Percentiles rank a stretch among this genome's conserved stretches.
phyloP scores from a whole-genome alignment of 2,113 vertebrate species.

The Raphicerus campestris region DNA sequence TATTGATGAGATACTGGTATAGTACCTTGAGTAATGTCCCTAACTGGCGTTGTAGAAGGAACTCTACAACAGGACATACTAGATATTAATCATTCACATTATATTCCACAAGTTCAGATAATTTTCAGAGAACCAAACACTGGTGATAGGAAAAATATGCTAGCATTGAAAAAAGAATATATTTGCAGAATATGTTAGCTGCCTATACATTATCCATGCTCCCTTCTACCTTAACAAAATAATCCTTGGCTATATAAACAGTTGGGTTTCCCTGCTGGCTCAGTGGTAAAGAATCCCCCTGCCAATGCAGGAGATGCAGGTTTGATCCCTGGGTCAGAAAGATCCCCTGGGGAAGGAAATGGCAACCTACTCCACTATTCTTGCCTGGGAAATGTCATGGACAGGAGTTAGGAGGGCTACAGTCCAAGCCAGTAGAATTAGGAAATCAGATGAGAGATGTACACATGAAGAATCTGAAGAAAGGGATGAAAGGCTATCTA shows the following conservation, averaged over 20 bases:
- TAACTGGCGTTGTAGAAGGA: neutral
- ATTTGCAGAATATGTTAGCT: neutral
- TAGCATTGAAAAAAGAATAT: neutral
- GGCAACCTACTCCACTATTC: neutral
- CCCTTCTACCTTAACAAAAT: neutral
- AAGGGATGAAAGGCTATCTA: neutral
- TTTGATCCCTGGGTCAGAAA: neutral
- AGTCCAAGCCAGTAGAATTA: neutral
- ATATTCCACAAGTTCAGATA: neutral
- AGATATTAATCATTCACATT: neutral
- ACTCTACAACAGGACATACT: neutral
- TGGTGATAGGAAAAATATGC: neutral
- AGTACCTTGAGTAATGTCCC: neutral
- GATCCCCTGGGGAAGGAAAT: neutral
- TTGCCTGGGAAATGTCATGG: neutral
- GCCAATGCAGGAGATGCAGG: neutral
- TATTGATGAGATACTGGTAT: neutral
- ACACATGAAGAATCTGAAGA: neutral
- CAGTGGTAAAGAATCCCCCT: neutral
- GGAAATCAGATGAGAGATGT: neutral
- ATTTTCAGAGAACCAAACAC: neutral
- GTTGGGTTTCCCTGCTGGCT: neutral
- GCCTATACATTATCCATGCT: neutral
- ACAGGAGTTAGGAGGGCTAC: neutral
- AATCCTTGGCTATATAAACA: neutral